Conservation (phyloP, 2,113 vertebrate species). For the Hippocampus mohnikei region DNA sequence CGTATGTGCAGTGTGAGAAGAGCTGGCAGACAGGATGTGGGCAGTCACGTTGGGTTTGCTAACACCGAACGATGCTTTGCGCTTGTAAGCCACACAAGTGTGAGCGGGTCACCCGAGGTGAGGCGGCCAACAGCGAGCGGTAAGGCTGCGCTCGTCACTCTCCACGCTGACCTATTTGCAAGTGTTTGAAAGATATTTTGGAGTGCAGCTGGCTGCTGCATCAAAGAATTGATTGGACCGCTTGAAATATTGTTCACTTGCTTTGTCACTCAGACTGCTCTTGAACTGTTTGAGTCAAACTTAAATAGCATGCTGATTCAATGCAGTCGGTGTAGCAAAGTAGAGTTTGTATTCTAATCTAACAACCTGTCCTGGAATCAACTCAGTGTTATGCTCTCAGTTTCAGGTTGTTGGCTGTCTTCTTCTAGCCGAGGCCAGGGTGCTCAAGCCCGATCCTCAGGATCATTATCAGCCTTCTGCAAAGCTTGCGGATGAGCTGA, state of each 20-base stretch:
- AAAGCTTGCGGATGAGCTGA: no score
- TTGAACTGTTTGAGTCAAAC: conserved; percentile 7
- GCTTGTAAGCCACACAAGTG: conserved; percentile 38
- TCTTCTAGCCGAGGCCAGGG: no score
- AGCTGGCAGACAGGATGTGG: conserved; percentile 70
- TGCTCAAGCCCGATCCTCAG: no score
- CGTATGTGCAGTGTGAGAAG: conserved; percentile 45
- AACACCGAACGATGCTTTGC: conserved; percentile 41
- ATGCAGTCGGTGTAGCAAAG: conserved; percentile 3
- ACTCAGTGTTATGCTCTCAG: no score
- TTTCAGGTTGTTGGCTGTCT: no score
- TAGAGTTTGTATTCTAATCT: not conserved
- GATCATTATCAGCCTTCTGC: no score
- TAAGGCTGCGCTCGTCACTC: conserved; percentile 27
- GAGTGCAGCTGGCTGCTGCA: not conserved
- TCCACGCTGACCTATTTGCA: conserved; percentile 39
- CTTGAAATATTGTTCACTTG: not conserved
- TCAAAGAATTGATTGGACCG: conserved; percentile 7
- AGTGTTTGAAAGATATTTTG: conserved; percentile 16
- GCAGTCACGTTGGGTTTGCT: conserved; percentile 55
- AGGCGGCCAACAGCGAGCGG: conserved; percentile 50
- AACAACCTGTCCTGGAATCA: no score
- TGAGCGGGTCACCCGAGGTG: conserved; percentile 26
- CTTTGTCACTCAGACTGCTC: conserved; percentile 8
- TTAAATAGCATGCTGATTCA: conserved; percentile 22